A percentile compares a stretch with the other conserved stretches of the same genome.
Evolutionary conservation across 1,140 invertebrate species (phyloP).

Genomic region (Formica exsecta): DNA sequence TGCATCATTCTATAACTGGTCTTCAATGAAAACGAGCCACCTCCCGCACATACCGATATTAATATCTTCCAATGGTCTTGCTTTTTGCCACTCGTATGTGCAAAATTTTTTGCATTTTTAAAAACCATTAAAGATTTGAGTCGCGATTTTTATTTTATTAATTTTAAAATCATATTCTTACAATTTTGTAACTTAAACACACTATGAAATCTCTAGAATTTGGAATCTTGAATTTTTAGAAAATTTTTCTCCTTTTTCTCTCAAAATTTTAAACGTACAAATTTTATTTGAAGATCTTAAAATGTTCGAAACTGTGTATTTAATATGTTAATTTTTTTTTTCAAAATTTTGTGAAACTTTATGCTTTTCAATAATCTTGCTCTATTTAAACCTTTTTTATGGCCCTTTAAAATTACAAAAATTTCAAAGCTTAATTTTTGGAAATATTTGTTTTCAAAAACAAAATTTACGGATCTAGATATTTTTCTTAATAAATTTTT

Average conservation of each 20-base stretch:
- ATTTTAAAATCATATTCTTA: neutral
- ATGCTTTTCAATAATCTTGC: neutral
- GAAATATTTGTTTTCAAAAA: neutral
- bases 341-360: neutral
- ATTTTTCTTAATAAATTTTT: neutral
- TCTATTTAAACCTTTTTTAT: neutral
- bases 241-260: neutral
- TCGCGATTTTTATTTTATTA: neutral
- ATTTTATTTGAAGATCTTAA: neutral
- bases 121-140: neutral
- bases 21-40: conserved; percentile 78
- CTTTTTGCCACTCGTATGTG: conserved; percentile 37
- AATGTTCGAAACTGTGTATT: neutral
- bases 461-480: neutral
- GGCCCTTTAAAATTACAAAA: neutral
- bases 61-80: conserved; percentile 60
- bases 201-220: neutral
- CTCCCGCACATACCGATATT: conserved; percentile 69
- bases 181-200: neutral
- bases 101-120: neutral
- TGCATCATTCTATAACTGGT: conserved; percentile 78
- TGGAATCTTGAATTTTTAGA: neutral
- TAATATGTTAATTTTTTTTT: neutral
- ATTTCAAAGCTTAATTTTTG: neutral
- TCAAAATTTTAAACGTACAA: neutral